Base-by-base conservation (phyloP, 2,888 invertebrate species). In the Zhuqinia jingwanae region DNA sequence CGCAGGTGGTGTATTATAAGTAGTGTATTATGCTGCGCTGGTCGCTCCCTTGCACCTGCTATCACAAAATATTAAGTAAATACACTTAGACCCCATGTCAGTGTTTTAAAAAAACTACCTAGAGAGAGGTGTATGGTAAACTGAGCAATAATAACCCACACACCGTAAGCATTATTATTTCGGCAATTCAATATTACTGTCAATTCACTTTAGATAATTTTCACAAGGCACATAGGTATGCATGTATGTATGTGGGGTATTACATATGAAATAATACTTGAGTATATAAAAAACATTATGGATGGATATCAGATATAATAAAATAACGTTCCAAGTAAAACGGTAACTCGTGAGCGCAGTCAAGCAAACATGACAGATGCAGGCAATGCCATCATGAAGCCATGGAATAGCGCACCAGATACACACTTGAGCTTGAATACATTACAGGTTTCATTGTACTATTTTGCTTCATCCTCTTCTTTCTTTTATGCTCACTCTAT, bases 321-420 rank as follows among this genome's bases (percentile, higher is more conserved):
- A 8, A 53, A 60, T 8, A 81, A 11, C 8, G n/a, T 60, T 73
- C 58, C 25, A 45, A 60, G 30, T 17, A 36, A 65, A 84, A 84
- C 22, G 83, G 77, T 77, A 78, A 76, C 75, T 81, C 75, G 60
- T 70, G 73, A 50, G 36, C 75, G 58, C 85, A 76, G 22, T 75
- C 76, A 76, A 68, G 80, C 76, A 80, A 60, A 80, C 80, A 86
- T 80, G 80, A 86, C 80, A 79, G 85, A 86, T 86, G 85, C 80
- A 86, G 80, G 65, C 60, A 85, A 85, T 79, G 73, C 85, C 75
- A 36, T 78, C 50, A 75, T 17, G 75, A 85, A 68, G 27, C 75
- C 22, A 30, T 27, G 76, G 70, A 63, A 85, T 68, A 63, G 80
- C 79, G 80, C 75, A 80, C 53, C 73, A 60, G 22, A 30, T 11